Evolutionary conservation across 2,888 invertebrate species (phyloP), one percentile per base, ranked within the genome.

Genomic region (Dysmachus trigonus): DNA sequence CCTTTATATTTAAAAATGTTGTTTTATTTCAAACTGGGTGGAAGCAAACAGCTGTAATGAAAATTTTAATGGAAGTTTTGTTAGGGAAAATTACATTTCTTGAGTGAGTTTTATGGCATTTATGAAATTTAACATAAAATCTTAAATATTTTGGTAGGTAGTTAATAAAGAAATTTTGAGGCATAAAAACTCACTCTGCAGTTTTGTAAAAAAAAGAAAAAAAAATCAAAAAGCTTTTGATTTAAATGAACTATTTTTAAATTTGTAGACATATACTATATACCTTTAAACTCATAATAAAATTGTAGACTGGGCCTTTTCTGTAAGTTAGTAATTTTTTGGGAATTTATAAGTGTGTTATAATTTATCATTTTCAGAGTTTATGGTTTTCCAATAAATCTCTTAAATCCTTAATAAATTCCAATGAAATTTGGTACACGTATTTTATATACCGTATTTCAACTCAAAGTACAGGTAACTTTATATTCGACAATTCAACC

Each of bases 31-130:
- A 76, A 35, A 27, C 5, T 18, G 33, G 18, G 13, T 2, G 1
- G 41, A 35, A 22, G 76, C 76, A 76, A 76, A 38, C 76, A 76
- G 38, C 76, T 76, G 38, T 76, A n/a, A 76, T 38, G 5, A 38
- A 22, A n/a, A 73, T 72, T 72, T 72, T 31, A 27, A 72, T 72
- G 31, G 30, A 72, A 10, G 31, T 27, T 72, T 72, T 72, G 10
- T 41, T 41, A 41, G 38, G 38, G 15, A 41, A 15, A 41, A 41
- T 41, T 13, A 41, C 15, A 4, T 41, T 41, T 41, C 38, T 41
- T 2, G 15, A 41, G 38, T 41, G 15, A 15, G 35, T 38, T 41
- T 41, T 15, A 41, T 41, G 15, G 38, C 38, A 41, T 15, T 3
- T 13, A n/a, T n/a, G n/a, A n/a, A 15, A 41, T 15, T 10, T 13